phyloP scores from a whole-genome alignment of 2,113 vertebrate species.

The Chrysemys picta region DNA sequence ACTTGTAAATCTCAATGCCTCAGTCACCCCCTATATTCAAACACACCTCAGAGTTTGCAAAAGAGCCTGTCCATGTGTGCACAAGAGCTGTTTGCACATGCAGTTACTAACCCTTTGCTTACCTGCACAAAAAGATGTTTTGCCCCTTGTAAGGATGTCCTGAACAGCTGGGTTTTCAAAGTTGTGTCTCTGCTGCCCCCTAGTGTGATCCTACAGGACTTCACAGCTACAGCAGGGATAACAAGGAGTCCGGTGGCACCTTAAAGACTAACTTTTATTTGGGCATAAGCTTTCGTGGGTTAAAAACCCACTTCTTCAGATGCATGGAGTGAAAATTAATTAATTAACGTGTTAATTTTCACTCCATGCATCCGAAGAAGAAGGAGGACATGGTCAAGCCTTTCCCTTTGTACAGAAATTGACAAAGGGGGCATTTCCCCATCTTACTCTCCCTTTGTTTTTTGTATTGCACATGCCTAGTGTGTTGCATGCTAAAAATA shows the following conservation, averaged over 20 bases:
- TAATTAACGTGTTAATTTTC: too few relatives aligned
- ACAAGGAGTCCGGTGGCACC: too few relatives aligned
- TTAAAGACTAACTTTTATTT: too few relatives aligned
- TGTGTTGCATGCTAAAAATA: conserved; percentile 32
- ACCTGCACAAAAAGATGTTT: neutral
- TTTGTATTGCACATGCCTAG: neutral
- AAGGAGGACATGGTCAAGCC: neutral
- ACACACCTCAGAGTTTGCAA: neutral
- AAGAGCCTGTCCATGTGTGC: neutral
- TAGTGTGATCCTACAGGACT: neutral
- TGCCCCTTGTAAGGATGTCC: neutral
- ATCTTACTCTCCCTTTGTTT: neutral
- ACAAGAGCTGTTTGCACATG: neutral
- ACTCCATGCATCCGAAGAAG: too few relatives aligned
- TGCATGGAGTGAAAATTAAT: too few relatives aligned
- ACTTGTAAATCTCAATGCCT: neutral
- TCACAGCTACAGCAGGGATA: neutral
- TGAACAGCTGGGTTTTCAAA: neutral
- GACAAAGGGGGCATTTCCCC: neutral
- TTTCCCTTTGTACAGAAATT: neutral
- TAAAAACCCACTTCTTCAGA: too few relatives aligned
- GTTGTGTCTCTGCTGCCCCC: neutral
- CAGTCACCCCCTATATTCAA: neutral
- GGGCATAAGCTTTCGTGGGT: too few relatives aligned
- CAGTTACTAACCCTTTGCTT: neutral